Percentiles rank a stretch among this genome's conserved stretches.
phyloP scores from a whole-genome alignment of 1,140 invertebrate genomes.

The Battus philenor region DNA sequence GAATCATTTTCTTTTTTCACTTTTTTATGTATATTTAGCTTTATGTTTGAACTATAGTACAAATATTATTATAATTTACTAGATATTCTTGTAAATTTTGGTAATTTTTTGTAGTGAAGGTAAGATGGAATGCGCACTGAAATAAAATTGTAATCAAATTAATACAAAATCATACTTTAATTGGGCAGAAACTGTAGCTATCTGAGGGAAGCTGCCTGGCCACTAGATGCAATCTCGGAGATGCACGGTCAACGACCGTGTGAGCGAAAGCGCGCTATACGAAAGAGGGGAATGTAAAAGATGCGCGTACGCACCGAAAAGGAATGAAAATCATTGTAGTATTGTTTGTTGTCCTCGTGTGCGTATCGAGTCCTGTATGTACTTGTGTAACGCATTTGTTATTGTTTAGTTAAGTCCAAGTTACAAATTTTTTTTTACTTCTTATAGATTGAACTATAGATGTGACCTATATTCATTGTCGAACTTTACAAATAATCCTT shows the following conservation, averaged over 20 bases:
- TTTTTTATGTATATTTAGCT: background rate
- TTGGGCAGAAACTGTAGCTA: constrained; percentile 62
- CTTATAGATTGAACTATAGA: too few species aligned
- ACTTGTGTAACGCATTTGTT: constrained; percentile 43
- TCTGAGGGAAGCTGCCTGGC: constrained; percentile 64
- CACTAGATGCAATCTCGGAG: constrained; percentile 72
- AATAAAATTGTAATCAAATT: too few species aligned
- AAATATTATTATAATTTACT: too few species aligned
- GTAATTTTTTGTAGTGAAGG: too few species aligned
- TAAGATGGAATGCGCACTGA: too few species aligned
- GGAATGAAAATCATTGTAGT: constrained; percentile 72
- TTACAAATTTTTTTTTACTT: constrained; percentile 11
- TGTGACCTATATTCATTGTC: background rate
- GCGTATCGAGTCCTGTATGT: constrained; percentile 23
- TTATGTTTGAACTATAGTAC: too few species aligned
- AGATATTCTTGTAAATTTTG: too few species aligned
- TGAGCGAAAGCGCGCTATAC: constrained; percentile 41
- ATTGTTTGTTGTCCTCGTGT: constrained; percentile 59
- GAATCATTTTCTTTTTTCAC: background rate
- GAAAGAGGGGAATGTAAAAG: constrained; percentile 42
- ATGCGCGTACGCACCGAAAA: constrained; percentile 73
- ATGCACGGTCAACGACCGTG: constrained; percentile 64
- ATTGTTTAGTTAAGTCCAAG: constrained; percentile 44
- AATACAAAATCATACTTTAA: constrained; percentile 58
- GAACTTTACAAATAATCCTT: background rate